A percentile compares a stretch with the other conserved stretches of the same genome.
These are phyloP conservation scores for Cheilosia scutellata DNA, from an alignment of 2,888 invertebrate species.

Conservation along the genomic window DNA sequence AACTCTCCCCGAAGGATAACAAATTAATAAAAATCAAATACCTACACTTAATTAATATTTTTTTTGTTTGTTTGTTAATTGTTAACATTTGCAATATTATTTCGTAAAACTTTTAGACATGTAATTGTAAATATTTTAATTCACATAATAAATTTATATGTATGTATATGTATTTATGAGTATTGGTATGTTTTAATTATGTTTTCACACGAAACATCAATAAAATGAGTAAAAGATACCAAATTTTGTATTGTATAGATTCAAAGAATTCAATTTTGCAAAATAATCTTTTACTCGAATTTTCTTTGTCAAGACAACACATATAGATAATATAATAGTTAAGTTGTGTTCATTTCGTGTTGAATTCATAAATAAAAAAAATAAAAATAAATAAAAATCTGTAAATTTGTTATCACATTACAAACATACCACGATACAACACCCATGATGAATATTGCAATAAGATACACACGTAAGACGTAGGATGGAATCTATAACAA, in stretches of 20 bases:
- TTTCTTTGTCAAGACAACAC: constrained; percentile 31
- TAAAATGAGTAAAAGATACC: constrained; percentile 9
- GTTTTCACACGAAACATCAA: constrained; percentile 50
- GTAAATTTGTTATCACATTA: constrained; percentile 54
- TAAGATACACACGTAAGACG: constrained; percentile 72
- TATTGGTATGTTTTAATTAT: constrained; percentile 66
- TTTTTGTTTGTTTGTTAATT: constrained; percentile 58
- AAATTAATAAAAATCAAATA: constrained; percentile 11
- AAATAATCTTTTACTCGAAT: constrained; percentile 36
- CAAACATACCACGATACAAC: constrained; percentile 38
- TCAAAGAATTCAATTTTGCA: constrained; percentile 27
- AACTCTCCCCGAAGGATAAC: constrained; percentile 7
- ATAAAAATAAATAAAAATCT: constrained; percentile 27
- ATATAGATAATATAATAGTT: constrained; percentile 21
- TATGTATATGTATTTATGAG: constrained; percentile 36
- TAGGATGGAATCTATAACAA: constrained; percentile 64
- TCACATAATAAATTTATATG: constrained; percentile 57
- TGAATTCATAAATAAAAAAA: constrained; percentile 26
- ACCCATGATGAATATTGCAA: constrained; percentile 66
- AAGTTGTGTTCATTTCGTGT: constrained; percentile 46
- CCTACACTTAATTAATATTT: constrained; percentile 4
- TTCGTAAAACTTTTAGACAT: constrained; percentile 68
- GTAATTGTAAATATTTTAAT: constrained; percentile 68
- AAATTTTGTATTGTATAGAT: constrained; percentile 28
- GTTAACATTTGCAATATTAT: constrained; percentile 75